phyloP scores from a whole-genome alignment of 2,113 vertebrate species.

The Anarrhichthys ocellatus region DNA sequence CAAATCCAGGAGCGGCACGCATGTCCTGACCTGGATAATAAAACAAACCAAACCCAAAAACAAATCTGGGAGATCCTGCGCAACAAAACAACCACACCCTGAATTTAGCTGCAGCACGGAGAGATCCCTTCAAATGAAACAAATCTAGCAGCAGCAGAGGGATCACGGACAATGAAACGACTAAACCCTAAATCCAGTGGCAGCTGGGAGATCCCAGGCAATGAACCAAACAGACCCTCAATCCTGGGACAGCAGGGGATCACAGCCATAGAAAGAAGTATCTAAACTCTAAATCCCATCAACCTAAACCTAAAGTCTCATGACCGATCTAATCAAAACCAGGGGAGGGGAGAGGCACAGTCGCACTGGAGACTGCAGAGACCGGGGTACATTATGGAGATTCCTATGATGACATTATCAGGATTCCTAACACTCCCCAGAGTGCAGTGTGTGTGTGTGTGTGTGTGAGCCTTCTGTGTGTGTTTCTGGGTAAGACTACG shows the following conservation, averaged over 20 bases:
- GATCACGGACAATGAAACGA: constrained; percentile 62
- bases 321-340: constrained; percentile 59
- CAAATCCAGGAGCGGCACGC: constrained; percentile 44
- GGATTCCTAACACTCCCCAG: constrained; percentile 76
- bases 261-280: constrained; percentile 48
- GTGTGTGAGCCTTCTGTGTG: constrained; percentile 24
- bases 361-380: constrained; percentile 64
- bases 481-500: constrained; percentile 51
- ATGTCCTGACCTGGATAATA: constrained; percentile 33
- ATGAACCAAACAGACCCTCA: constrained; percentile 68
- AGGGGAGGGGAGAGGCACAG: constrained; percentile 27
- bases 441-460: constrained; percentile 43
- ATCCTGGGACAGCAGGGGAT: constrained; percentile 45
- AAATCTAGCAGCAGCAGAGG: constrained; percentile 51
- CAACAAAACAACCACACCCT: constrained; percentile 63
- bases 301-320: constrained; percentile 61
- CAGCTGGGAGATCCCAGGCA: constrained; percentile 71
- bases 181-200: constrained; percentile 75
- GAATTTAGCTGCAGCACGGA: constrained; percentile 48
- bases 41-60: constrained; percentile 50
- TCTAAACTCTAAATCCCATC: constrained; percentile 72
- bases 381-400: constrained; percentile 73
- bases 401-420: constrained; percentile 80
- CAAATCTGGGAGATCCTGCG: constrained; percentile 40
- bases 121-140: constrained; percentile 60